phyloP scores from a whole-genome alignment of 2,888 invertebrate species.

The Physocephala rufipes region DNA sequence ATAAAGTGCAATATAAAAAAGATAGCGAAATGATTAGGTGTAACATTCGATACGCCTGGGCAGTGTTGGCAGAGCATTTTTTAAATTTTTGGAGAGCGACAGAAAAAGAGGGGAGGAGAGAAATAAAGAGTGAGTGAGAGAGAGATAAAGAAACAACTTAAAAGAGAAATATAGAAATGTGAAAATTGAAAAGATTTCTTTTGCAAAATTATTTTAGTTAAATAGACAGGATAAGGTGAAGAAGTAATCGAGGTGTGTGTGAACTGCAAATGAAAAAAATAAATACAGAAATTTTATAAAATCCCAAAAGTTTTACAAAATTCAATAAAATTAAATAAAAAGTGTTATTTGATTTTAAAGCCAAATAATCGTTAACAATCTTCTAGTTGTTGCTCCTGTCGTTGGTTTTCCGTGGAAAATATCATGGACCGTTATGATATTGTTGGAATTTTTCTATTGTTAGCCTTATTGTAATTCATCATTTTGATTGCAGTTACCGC shows the following conservation, averaged over 20 bases:
- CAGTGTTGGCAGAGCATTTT: no score
- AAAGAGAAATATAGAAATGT: no score
- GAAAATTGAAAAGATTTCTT: no score
- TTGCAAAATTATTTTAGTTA: no score
- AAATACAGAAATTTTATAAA: background rate
- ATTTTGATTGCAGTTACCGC: background rate
- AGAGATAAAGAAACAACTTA: no score
- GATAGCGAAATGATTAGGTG: no score
- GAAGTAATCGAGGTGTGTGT: background rate
- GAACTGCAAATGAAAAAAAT: background rate
- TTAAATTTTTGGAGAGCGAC: background rate
- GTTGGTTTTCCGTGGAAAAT: background rate
- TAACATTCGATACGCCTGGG: no score
- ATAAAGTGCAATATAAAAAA: no score
- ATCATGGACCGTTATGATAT: no score
- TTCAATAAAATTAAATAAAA: background rate
- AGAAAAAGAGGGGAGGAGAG: background rate
- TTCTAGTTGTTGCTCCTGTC: background rate
- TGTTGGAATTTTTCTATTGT: no score
- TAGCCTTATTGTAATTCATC: background rate
- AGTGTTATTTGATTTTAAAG: background rate
- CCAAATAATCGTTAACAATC: background rate
- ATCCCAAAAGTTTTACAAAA: background rate
- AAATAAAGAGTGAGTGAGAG: background rate
- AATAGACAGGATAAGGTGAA: no score